Conservation (phyloP, 2,113 vertebrate genomes). For the Ginglymostoma cirratum region DNA sequence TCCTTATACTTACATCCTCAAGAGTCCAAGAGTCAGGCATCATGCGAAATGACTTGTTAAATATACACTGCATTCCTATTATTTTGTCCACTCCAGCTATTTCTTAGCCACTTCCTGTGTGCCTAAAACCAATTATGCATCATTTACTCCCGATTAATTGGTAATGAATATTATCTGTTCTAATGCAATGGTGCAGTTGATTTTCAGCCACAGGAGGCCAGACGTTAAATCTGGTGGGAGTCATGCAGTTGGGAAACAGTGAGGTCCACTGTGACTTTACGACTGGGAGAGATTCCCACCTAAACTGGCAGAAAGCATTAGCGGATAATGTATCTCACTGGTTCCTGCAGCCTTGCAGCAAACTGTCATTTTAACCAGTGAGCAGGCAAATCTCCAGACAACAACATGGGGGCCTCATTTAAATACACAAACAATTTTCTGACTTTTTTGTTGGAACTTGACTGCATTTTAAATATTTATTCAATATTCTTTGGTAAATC, state of each 20-base stretch:
- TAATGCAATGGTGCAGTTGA: background rate
- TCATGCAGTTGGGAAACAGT: background rate
- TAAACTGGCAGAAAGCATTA: background rate
- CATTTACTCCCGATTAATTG: background rate
- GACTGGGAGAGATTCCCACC: background rate
- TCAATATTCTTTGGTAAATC: background rate
- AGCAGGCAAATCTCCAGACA: background rate
- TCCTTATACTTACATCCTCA: background rate
- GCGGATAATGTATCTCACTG: background rate
- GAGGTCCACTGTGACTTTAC: background rate
- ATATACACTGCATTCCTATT: background rate
- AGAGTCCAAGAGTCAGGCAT: background rate
- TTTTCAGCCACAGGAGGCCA: background rate
- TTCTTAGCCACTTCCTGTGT: background rate
- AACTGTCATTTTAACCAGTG: background rate
- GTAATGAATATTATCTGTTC: no score
- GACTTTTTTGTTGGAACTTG: no score
- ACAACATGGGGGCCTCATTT: background rate
- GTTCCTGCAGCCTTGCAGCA: background rate
- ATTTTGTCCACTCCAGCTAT: background rate
- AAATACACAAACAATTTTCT: background rate
- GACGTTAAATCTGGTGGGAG: background rate
- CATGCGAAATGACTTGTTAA: background rate
- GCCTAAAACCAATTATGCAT: background rate
- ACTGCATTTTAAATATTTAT: background rate